Percentiles rank a stretch among this genome's conserved stretches.
Conservation (phyloP, 1,140 invertebrate species). For the Drosophila orena region DNA sequence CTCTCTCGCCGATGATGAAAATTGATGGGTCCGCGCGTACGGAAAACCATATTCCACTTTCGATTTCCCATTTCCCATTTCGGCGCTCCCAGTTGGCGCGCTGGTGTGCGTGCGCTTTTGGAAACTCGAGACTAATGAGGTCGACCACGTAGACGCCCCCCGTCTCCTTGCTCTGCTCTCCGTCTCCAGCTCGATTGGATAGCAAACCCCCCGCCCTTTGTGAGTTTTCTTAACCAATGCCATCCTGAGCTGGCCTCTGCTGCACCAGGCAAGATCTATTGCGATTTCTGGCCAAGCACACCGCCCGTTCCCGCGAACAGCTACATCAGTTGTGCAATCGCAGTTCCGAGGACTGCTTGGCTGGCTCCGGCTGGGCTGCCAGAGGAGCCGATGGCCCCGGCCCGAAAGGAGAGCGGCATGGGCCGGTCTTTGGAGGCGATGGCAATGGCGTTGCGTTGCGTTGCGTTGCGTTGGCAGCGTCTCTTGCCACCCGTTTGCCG, state of each 20-base stretch:
- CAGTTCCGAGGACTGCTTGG: no score
- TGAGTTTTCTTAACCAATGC: not conserved
- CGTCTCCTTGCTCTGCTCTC: not conserved
- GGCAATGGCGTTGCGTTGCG: conserved; percentile 49
- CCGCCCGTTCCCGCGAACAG: no score
- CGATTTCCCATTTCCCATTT: conserved; percentile 27
- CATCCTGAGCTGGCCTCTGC: conserved; percentile 1
- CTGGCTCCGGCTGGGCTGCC: not conserved
- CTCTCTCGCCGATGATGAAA: conserved; percentile 55
- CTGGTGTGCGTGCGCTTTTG: conserved; percentile 35
- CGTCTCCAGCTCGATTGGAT: no score
- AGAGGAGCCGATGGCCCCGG: conserved; percentile 4
- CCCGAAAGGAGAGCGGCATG: conserved; percentile 18
- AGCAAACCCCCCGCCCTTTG: not conserved
- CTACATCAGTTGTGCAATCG: not conserved
- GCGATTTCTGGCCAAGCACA: no score
- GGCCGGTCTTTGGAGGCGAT: conserved; percentile 54
- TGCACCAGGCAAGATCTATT: no score
- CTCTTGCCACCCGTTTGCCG: conserved; percentile 69
- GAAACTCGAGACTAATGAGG: conserved; percentile 76
- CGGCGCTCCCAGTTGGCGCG: no score
- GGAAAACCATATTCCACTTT: conserved; percentile 37
- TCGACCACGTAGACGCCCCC: conserved; percentile 42
- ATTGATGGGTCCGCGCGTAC: conserved; percentile 41
- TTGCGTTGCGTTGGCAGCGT: conserved; percentile 51